Conservation (phyloP, 2,797 vertebrate species). For the Apodemus agrarius region DNA sequence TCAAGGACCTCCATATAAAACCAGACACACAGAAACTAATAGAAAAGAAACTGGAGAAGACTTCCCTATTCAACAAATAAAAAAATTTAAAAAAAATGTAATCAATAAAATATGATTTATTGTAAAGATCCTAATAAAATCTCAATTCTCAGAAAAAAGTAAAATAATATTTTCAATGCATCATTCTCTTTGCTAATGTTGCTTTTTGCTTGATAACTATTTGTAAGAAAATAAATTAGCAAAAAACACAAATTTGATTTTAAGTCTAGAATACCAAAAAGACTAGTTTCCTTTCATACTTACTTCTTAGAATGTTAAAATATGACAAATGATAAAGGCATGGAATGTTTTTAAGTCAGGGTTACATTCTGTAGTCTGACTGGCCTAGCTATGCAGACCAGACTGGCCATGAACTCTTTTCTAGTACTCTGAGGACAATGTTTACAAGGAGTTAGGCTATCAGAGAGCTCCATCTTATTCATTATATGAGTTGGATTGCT, state of each 20-base stretch:
- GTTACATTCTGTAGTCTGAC: neutral
- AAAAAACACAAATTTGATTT: neutral
- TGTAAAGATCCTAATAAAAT: neutral
- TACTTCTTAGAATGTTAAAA: neutral
- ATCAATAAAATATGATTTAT: neutral
- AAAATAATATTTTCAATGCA: neutral
- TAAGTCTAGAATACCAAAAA: neutral
- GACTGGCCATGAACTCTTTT: neutral
- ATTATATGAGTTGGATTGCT: no score
- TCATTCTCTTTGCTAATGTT: neutral
- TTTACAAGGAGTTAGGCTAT: no score
- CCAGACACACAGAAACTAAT: no score
- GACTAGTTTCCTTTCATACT: neutral
- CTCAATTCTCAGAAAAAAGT: conserved; percentile 43
- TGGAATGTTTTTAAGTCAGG: neutral
- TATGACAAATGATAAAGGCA: neutral
- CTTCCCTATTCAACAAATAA: no score
- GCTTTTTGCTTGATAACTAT: neutral
- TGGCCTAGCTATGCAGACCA: neutral
- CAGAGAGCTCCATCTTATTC: no score
- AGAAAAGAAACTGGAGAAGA: no score
- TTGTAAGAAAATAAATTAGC: neutral
- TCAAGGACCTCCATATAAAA: no score
- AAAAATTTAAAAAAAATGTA: no score
- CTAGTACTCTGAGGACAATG: no score